A percentile compares a stretch with the other conserved stretches of the same genome.
phyloP scores from a whole-genome alignment of 2,888 invertebrate genomes.

The Nymphalis c-album region DNA sequence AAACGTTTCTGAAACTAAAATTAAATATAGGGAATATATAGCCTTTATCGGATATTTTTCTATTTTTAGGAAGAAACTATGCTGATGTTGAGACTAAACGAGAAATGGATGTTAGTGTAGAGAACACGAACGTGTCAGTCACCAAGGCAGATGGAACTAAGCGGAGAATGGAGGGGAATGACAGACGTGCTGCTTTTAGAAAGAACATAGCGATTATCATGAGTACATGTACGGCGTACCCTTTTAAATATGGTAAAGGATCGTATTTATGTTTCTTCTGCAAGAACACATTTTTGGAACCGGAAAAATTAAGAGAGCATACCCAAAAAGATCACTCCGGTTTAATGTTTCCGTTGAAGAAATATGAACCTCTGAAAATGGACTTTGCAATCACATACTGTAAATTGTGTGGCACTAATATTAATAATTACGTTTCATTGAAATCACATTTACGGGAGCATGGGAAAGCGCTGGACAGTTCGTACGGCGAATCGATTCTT shows the following conservation, averaged over 20 bases:
- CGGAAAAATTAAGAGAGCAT: conserved; percentile 68
- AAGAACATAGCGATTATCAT: conserved; percentile 66
- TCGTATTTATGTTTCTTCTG: conserved; percentile 72
- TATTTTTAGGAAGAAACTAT: conserved; percentile 76
- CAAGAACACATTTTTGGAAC: conserved; percentile 66
- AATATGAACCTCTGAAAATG: conserved; percentile 74
- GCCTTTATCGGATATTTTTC: conserved; percentile 72
- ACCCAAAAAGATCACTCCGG: conserved; percentile 57
- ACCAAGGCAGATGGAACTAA: conserved; percentile 28
- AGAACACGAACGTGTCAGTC: conserved; percentile 17
- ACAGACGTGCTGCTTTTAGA: conserved; percentile 64
- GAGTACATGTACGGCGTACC: conserved; percentile 68
- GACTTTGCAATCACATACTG: conserved; percentile 64
- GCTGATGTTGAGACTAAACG: conserved; percentile 61
- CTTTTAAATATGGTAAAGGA: conserved; percentile 74
- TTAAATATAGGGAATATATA: conserved; percentile 39
- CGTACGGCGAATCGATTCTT: conserved; percentile 66
- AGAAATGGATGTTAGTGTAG: conserved; percentile 40
- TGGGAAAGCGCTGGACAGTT: conserved; percentile 58
- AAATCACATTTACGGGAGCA: conserved; percentile 65
- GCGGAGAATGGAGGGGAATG: conserved; percentile 42
- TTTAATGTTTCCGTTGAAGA: conserved; percentile 58
- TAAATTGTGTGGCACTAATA: conserved; percentile 58
- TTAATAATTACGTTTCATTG: conserved; percentile 58
- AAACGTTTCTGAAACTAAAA: background rate